Base-by-base conservation (phyloP, 2,797 vertebrate genomes). In the Pitangus sulphuratus region DNA sequence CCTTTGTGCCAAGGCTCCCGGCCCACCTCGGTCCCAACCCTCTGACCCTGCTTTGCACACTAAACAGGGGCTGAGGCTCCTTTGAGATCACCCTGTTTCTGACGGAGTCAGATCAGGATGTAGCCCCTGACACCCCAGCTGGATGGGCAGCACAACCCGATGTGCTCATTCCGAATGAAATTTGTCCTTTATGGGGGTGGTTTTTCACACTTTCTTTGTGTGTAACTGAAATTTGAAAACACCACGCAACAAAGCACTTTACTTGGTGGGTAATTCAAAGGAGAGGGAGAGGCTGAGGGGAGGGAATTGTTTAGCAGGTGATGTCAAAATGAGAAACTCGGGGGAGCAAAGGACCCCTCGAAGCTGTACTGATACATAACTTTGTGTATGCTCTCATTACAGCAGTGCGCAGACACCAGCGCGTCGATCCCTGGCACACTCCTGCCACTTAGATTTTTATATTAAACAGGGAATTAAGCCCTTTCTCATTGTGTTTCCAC, bases 401-500 rank as follows among this genome's bases (percentile, higher is more conserved):
- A 22, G 64, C 48, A 80, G 35, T 0, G 1, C 5, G 25, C 65
- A 86, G 79, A 64, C 79, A 87, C 22, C 71, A 45, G 51, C 28
- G 50, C 24, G 80, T 39, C 28, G 4, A 88, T 90, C 72, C 71
- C 79, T 76, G 79, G 83, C 83, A 91, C 72, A 54, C 51, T 75
- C 87, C 77, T 71, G 54, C 57, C 85, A 58, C 54, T 44, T 24
- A 26, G 44, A 50, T 84, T 74, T 84, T 82, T 56, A 42, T 56
- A 82, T 35, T 35, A 77, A 69, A 66, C 53, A 78, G 60, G 84
- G 61, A 71, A 88, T 79, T 76, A 61, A 84, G 31, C 80, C 80
- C 35, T 69, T 95, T 60, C 68, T 85, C 21, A 31, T 25, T 21
- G 42, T 28, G 42, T 79, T 87, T 57, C 81, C 94, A 92, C 39